A percentile compares a stretch with the other conserved stretches of the same genome.
phyloP scores from a whole-genome alignment of 2,888 invertebrate genomes.

The Erebia aethiops region DNA sequence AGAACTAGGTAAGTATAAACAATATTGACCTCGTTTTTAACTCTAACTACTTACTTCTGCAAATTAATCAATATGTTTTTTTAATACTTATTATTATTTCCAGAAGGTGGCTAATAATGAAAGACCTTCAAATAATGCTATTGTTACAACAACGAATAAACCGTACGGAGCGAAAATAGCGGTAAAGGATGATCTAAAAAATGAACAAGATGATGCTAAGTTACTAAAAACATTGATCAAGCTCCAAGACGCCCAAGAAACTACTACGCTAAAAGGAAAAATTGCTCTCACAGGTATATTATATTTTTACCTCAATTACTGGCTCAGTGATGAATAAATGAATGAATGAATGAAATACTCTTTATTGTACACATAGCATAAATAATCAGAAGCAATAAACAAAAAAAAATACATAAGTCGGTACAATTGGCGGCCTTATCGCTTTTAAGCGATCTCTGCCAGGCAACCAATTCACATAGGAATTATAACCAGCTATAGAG shows the following conservation, averaged over 20 bases:
- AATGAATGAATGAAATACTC: too few relatives aligned
- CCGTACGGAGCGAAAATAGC: constrained; percentile 71
- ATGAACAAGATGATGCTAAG: constrained; percentile 70
- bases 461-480: too few relatives aligned
- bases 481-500: too few relatives aligned
- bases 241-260: constrained; percentile 74
- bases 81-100: constrained; percentile 29
- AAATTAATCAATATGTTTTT: too few relatives aligned
- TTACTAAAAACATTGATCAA: constrained; percentile 78
- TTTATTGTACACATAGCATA: too few relatives aligned
- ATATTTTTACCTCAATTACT: background rate
- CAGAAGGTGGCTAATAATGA: constrained; percentile 50
- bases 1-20: too few relatives aligned
- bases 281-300: constrained; percentile 68
- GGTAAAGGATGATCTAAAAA: constrained; percentile 68
- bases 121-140: constrained; percentile 50
- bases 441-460: too few relatives aligned
- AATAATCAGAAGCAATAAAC: too few relatives aligned
- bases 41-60: too few relatives aligned
- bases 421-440: too few relatives aligned
- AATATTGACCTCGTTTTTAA: too few relatives aligned
- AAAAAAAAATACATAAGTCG: too few relatives aligned
- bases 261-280: constrained; percentile 69
- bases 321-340: background rate
- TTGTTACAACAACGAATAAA: constrained; percentile 53